Percentiles rank a stretch among this genome's conserved stretches.
phyloP scores from a whole-genome alignment of 1,140 invertebrate species.

The Diabrotica virgifera region DNA sequence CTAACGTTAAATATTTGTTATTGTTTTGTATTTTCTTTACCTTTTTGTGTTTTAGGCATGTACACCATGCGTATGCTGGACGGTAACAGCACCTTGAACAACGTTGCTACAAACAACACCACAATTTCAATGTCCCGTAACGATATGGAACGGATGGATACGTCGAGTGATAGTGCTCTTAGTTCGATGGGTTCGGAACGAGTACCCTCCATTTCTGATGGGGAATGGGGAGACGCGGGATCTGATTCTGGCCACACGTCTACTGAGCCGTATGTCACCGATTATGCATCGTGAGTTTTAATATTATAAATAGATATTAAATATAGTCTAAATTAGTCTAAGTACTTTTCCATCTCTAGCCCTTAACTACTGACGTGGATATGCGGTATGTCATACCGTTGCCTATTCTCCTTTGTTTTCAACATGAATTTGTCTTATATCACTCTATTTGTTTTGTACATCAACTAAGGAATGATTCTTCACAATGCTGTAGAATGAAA shows the following conservation, averaged over 20 bases:
- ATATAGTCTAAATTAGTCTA: neutral
- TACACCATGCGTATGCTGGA: slow-evolving; percentile 84
- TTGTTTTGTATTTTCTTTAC: too few species aligned
- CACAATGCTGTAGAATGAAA: too few species aligned
- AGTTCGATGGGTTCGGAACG: slow-evolving; percentile 88
- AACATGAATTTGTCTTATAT: too few species aligned
- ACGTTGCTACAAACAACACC: slow-evolving; percentile 45
- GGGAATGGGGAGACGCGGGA: slow-evolving; percentile 84
- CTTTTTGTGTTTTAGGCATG: slow-evolving; percentile 63
- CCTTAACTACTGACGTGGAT: too few species aligned
- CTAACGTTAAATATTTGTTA: too few species aligned
- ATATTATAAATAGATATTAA: neutral
- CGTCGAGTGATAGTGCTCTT: slow-evolving; percentile 81
- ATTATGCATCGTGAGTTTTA: slow-evolving; percentile 50
- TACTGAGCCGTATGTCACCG: slow-evolving; percentile 58
- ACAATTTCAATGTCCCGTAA: slow-evolving; percentile 47
- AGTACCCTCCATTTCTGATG: slow-evolving; percentile 82
- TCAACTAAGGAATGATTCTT: too few species aligned
- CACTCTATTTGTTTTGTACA: too few species aligned
- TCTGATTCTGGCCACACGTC: slow-evolving; percentile 75
- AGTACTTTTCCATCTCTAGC: too few species aligned
- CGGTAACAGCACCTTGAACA: slow-evolving; percentile 46
- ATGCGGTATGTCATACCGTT: too few species aligned
- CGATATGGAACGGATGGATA: slow-evolving; percentile 69
- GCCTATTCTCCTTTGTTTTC: too few species aligned